A percentile compares a stretch with the other conserved stretches of the same genome.
These are phyloP conservation scores for Chrysolina oricalcia DNA, from an alignment of 2,888 invertebrate species.

Conservation along the genomic window DNA sequence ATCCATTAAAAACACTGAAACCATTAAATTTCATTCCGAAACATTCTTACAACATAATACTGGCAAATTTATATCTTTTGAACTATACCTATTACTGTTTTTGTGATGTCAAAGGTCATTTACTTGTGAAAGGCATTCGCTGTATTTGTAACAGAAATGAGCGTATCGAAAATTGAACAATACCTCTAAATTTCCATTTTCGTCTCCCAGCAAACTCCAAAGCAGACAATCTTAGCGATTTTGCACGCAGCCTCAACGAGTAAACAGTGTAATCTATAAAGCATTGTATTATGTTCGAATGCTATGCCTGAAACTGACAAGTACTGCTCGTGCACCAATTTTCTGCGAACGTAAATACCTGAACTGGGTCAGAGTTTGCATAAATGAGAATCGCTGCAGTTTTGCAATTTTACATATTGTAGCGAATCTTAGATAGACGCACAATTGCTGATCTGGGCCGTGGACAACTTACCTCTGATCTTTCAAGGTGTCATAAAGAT, in stretches of 20 bases:
- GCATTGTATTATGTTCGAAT: slow-evolving; percentile 16
- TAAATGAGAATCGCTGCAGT: slow-evolving; percentile 37
- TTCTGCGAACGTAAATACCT: slow-evolving; percentile 16
- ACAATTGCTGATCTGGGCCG: slow-evolving; percentile 35
- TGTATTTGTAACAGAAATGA: slow-evolving; percentile 37
- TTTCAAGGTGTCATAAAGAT: slow-evolving; percentile 39
- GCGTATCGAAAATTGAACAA: slow-evolving; percentile 48
- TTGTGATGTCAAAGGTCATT: slow-evolving; percentile 7
- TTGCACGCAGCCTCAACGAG: slow-evolving; percentile 26
- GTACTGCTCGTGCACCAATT: slow-evolving; percentile 7
- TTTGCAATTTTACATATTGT: slow-evolving; percentile 38
- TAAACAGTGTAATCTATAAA: slow-evolving; percentile 3
- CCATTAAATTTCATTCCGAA: background rate
- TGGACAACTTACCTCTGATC: slow-evolving; percentile 42
- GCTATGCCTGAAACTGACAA: slow-evolving; percentile 2
- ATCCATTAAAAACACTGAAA: too few relatives aligned
- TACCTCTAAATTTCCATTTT: slow-evolving; percentile 42
- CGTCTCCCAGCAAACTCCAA: slow-evolving; percentile 28
- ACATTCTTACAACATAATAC: background rate
- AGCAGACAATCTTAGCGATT: slow-evolving; percentile 36
- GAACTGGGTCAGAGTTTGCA: slow-evolving; percentile 37
- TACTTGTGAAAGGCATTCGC: background rate
- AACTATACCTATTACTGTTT: slow-evolving; percentile 1
- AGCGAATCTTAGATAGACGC: slow-evolving; percentile 22
- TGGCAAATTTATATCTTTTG: background rate